Conservation (phyloP, 2,113 vertebrate genomes). For the Stigmatopora nigra region DNA sequence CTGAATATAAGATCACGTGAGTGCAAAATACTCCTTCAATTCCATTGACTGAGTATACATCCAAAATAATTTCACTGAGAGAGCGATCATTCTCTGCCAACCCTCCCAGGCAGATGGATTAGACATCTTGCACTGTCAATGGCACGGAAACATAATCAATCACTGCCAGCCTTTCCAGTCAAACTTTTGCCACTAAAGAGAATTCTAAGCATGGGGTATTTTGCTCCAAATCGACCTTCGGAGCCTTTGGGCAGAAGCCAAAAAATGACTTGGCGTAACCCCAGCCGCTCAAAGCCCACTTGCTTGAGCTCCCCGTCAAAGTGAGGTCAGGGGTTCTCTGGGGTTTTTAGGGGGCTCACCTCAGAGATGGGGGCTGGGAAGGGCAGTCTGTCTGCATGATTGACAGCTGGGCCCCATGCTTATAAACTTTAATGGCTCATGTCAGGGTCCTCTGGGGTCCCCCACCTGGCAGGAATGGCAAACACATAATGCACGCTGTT, state of each 20-base stretch:
- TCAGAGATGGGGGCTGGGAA: conserved; percentile 10
- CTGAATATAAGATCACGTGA: no score
- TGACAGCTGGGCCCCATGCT: conserved; percentile 58
- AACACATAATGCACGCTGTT: conserved; percentile 23
- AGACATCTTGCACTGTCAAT: no score
- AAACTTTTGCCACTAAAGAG: not conserved
- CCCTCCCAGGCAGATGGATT: no score
- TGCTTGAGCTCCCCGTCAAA: conserved; percentile 35
- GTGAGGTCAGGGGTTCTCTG: conserved; percentile 51
- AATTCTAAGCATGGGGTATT: conserved; percentile 20
- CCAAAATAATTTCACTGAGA: no score
- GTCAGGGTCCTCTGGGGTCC: conserved; percentile 59
- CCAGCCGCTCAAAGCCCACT: conserved; percentile 8
- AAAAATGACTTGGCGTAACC: conserved; percentile 8
- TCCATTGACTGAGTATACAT: no score
- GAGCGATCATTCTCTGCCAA: no score
- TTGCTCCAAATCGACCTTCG: conserved; percentile 15
- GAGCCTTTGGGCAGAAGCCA: conserved; percentile 20
- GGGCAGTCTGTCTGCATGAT: conserved; percentile 61
- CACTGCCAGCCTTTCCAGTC: no score
- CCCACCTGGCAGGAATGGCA: conserved; percentile 55
- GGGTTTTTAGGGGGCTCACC: conserved; percentile 44
- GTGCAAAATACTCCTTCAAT: no score
- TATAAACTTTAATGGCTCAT: conserved; percentile 73
- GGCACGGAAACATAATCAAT: no score